Evolutionary conservation across 2,113 vertebrate genomes (phyloP).

Genomic region (Chloropsis hardwickii): DNA sequence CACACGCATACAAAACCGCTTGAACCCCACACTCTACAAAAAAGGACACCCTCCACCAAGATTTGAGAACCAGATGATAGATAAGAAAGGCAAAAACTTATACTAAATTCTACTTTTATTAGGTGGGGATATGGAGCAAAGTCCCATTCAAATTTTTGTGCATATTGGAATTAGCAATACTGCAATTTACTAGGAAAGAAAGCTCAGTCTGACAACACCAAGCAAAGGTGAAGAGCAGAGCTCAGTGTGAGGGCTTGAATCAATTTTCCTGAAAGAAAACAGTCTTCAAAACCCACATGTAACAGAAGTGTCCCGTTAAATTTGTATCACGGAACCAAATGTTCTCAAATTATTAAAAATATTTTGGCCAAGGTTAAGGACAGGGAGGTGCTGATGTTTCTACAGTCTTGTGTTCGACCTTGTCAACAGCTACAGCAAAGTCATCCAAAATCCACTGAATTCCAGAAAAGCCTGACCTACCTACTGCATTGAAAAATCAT

Average conservation of each 20-base stretch:
- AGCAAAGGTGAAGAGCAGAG: not conserved
- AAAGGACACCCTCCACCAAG: not conserved
- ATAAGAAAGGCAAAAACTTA: not conserved
- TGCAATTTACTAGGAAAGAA: not conserved
- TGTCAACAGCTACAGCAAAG: conserved; percentile 43
- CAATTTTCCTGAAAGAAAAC: not conserved
- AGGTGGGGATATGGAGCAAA: not conserved
- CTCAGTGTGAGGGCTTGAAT: not conserved
- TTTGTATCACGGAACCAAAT: not conserved
- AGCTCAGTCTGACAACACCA: not conserved
- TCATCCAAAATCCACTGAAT: conserved; percentile 38
- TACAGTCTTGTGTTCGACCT: conserved; percentile 1
- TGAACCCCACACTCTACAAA: not conserved
- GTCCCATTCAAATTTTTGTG: not conserved
- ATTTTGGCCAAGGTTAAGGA: not conserved
- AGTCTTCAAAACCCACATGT: not conserved
- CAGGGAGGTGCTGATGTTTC: conserved; percentile 34
- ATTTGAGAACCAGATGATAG: not conserved
- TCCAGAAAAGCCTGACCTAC: conserved; percentile 30
- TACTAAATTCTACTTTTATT: not conserved
- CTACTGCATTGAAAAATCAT: not conserved
- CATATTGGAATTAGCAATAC: not conserved
- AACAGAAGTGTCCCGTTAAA: not conserved
- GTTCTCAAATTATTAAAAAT: conserved; percentile 22
- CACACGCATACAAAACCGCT: not conserved